phyloP scores from a whole-genome alignment of 2,113 vertebrate species.

The Myotis brandtii region DNA sequence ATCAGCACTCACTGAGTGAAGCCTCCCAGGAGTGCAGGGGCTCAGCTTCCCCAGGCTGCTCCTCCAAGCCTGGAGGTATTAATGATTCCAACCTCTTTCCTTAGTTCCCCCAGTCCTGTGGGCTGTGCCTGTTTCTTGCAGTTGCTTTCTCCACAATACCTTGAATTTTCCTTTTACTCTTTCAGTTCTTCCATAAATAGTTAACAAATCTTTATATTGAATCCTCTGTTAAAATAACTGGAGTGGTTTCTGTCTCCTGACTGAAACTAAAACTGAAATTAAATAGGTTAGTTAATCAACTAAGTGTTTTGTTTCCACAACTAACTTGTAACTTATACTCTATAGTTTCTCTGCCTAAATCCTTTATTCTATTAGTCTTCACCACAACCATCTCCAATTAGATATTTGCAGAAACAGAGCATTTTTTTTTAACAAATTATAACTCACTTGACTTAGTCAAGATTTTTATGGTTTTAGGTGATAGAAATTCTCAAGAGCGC shows the following conservation, averaged over 20 bases:
- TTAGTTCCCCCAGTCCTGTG: not conserved
- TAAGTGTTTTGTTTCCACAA: not conserved
- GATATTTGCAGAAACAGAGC: not conserved
- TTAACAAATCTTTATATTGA: not conserved
- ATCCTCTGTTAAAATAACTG: not conserved
- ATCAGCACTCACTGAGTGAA: not conserved
- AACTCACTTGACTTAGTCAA: constrained; percentile 30
- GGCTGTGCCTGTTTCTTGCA: not conserved
- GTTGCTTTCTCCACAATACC: not conserved
- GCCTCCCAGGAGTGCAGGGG: rapidly evolving
- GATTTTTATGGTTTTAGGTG: not conserved
- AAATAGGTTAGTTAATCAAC: not conserved
- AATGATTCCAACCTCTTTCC: not conserved
- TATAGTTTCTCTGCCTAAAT: not conserved
- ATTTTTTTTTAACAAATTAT: not conserved
- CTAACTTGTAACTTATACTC: not conserved
- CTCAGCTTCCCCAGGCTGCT: too few relatives aligned
- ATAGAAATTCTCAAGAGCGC: not conserved
- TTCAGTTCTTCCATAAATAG: not conserved
- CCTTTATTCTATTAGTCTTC: not conserved
- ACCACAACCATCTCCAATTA: not conserved
- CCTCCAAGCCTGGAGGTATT: not conserved
- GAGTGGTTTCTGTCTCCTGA: not conserved
- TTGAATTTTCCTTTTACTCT: constrained; percentile 9
- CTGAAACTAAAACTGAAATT: not conserved